These are phyloP conservation scores for Drosophila nebulosa DNA, from an alignment of 1,140 invertebrate species.

Conservation along the genomic window DNA sequence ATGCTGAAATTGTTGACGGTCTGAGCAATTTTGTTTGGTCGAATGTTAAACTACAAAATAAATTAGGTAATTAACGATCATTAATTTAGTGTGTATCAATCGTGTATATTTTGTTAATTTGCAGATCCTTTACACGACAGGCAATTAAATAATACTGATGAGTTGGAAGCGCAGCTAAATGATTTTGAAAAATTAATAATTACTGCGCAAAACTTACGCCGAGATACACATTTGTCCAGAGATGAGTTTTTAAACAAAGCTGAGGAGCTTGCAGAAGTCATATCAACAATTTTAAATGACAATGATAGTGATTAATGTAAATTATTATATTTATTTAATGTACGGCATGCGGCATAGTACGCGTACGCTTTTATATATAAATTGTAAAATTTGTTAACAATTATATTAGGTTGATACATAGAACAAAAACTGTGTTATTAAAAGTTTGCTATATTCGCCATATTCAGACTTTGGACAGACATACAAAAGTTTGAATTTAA, in stretches of 20 bases:
- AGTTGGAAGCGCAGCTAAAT: slow-evolving; percentile 35
- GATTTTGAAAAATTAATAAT: slow-evolving; percentile 49
- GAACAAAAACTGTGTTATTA: background rate
- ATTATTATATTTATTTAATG: background rate
- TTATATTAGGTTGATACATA: background rate
- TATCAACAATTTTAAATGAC: slow-evolving; percentile 44
- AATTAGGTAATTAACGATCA: background rate
- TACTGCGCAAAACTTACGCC: slow-evolving; percentile 38
- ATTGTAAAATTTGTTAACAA: background rate
- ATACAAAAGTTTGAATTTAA: no score
- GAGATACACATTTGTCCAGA: slow-evolving; percentile 20
- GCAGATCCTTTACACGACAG: slow-evolving; percentile 1
- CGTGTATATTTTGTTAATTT: background rate
- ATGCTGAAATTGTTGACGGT: slow-evolving; percentile 33
- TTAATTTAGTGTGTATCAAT: no score
- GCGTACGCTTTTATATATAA: background rate
- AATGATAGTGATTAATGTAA: slow-evolving; percentile 37
- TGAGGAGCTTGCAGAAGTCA: slow-evolving; percentile 34
- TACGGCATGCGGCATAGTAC: background rate
- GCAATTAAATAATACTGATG: slow-evolving; percentile 14
- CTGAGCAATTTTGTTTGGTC: slow-evolving; percentile 39
- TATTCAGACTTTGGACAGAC: no score
- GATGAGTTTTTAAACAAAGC: slow-evolving; percentile 46
- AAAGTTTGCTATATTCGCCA: no score
- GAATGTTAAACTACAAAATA: slow-evolving; percentile 17